Percentiles rank a stretch among this genome's conserved stretches.
Evolutionary conservation across 2,797 vertebrate species (phyloP).

Genomic region (Poeciliopsis paucimaculata): DNA sequence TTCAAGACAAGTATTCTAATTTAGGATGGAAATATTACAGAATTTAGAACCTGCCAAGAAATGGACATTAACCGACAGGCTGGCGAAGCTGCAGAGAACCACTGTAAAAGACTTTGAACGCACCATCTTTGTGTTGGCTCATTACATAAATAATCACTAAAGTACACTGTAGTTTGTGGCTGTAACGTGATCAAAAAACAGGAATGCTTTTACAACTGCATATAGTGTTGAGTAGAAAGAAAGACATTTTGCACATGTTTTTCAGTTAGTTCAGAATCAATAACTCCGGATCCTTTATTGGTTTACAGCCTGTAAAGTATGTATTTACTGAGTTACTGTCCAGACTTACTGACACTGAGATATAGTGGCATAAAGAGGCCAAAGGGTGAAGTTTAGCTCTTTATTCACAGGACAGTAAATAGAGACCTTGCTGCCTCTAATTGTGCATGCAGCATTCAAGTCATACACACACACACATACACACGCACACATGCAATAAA

Average conservation of each 20-base stretch:
- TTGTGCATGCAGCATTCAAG: slow-evolving; percentile 3
- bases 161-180: neutral
- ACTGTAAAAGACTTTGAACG: neutral
- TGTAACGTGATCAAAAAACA: neutral
- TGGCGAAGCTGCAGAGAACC: neutral
- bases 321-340: slow-evolving; percentile 47
- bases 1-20: neutral
- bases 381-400: slow-evolving; percentile 71
- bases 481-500: slow-evolving; percentile 42
- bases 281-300: slow-evolving; percentile 5
- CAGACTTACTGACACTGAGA: slow-evolving; percentile 41
- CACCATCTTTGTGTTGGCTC: neutral
- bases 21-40: neutral
- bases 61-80: neutral
- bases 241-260: neutral
- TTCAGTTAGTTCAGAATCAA: neutral
- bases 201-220: neutral
- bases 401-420: slow-evolving; percentile 68
- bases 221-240: neutral
- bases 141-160: neutral
- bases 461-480: slow-evolving; percentile 15
- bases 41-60: neutral
- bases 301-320: slow-evolving; percentile 34
- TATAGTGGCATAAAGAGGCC: slow-evolving; percentile 43
- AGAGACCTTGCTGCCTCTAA: slow-evolving; percentile 46